Evolutionary conservation across 2,113 vertebrate species (phyloP), one percentile per base, ranked within the genome.

Genomic region (Echinops telfairi): DNA sequence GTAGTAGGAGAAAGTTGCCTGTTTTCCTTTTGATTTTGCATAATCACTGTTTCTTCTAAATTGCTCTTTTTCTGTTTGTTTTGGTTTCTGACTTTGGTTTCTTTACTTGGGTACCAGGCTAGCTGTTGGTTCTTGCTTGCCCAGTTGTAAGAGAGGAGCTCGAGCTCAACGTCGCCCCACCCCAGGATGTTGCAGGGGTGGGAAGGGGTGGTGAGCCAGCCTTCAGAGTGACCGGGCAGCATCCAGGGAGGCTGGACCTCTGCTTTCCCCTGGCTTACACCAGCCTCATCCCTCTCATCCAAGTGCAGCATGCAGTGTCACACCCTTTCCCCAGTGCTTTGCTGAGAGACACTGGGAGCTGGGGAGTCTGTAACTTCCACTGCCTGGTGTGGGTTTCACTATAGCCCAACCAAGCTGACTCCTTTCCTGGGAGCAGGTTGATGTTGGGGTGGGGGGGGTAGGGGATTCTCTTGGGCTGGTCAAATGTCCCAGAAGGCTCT

Each of bases 1-100:
- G 43, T 73, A 43, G 73, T 73, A 60, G 17, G 27, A 23, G 47
- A 20, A 93, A 29, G 22, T 70, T 76, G 87, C 87, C 64, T 83
- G 84, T 89, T 88, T 75, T 64, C 22, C 20, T 58, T 83, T 73
- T 60, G 33, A 60, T 82, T 40, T 82, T 95, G 10, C 15, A 12
- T 68, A 33, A 38, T 53, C 68, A 81, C 58, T 27, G 19, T 47
- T 89, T 85, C 16, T n/a, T 88, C n/a, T 19, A 79, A 71, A 15
- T 71, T 79, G 22, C 22, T 83, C 79, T 75, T 82, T 82, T 64
- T 25, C 15, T 92, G 1, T 47, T 86, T 29, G 12, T 40, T 76
- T 92, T 75, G 58, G 7, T 64, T 85, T 81, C 43, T 62, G 6
- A 38, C 9, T 15, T 75, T 86, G 47, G 10, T 16, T 3, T 91